Conservation (phyloP, 2,888 invertebrate genomes). For the Amorpha juglandis region DNA sequence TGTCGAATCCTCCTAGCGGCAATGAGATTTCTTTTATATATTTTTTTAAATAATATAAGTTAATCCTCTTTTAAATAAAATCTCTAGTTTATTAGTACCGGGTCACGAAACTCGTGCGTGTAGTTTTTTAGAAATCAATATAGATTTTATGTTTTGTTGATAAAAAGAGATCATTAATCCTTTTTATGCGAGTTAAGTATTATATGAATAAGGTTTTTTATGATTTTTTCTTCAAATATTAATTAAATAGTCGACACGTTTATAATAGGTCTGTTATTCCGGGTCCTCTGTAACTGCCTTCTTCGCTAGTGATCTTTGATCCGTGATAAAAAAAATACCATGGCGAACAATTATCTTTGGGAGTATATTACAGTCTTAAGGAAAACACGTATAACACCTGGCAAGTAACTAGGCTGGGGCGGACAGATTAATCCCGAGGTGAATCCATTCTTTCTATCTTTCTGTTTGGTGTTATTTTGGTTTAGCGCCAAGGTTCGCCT, state of each 20-base stretch:
- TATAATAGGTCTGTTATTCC: background rate
- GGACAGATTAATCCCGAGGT: too few relatives aligned
- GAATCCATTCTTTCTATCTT: too few relatives aligned
- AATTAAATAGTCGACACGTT: background rate
- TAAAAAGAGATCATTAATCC: constrained; percentile 16
- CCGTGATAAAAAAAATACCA: background rate
- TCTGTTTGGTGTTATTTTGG: too few relatives aligned
- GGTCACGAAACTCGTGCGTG: constrained; percentile 15
- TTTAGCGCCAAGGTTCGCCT: too few relatives aligned
- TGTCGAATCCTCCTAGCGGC: too few relatives aligned
- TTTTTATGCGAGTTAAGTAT: constrained; percentile 5
- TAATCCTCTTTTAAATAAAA: background rate
- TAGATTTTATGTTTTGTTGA: constrained; percentile 7
- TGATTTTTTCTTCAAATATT: background rate
- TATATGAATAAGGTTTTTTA: background rate
- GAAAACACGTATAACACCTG: too few relatives aligned
- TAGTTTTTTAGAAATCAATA: constrained; percentile 8
- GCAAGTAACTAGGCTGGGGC: too few relatives aligned
- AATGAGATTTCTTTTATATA: too few relatives aligned
- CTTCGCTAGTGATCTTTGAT: background rate
- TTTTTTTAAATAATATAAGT: background rate
- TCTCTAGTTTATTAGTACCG: background rate
- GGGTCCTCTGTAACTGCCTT: background rate
- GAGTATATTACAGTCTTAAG: too few relatives aligned
- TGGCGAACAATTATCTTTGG: too few relatives aligned